Evolutionary conservation across 2,113 vertebrate genomes (phyloP).

Genomic region (Hystrix brachyura): DNA sequence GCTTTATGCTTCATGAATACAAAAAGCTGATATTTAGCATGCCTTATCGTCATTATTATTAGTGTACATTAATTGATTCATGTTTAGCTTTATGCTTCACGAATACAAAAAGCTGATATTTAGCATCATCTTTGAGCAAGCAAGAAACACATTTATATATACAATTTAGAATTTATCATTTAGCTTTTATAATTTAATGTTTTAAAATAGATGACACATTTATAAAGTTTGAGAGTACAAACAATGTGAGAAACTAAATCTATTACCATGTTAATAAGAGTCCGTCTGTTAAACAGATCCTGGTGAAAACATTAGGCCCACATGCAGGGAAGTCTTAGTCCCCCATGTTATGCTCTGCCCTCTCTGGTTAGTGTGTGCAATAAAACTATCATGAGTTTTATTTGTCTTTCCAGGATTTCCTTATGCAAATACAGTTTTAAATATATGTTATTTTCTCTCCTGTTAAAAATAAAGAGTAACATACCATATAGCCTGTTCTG

Average conservation of each 20-base stretch:
- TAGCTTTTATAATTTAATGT: slow-evolving; percentile 28
- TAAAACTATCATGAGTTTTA: neutral
- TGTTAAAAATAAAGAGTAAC: neutral
- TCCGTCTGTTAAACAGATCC: neutral
- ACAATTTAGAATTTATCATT: neutral
- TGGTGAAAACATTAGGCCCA: neutral
- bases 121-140: neutral
- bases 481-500: neutral
- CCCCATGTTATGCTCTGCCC: neutral
- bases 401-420: slow-evolving; percentile 13
- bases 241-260: neutral
- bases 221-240: slow-evolving; percentile 37
- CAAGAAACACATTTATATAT: neutral
- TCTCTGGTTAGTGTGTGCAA: neutral
- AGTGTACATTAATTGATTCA: neutral
- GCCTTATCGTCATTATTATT: neutral
- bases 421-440: slow-evolving; percentile 13
- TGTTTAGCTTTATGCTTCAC: neutral
- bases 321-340: slow-evolving; percentile 4
- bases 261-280: neutral
- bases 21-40: slow-evolving; percentile 45
- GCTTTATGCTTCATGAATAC: neutral
- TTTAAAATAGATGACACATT: slow-evolving; percentile 32
- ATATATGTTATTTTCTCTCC: neutral
- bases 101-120: slow-evolving; percentile 46